Evolutionary conservation across 2,888 invertebrate genomes (phyloP).

Genomic region (Hylaea fasciaria): DNA sequence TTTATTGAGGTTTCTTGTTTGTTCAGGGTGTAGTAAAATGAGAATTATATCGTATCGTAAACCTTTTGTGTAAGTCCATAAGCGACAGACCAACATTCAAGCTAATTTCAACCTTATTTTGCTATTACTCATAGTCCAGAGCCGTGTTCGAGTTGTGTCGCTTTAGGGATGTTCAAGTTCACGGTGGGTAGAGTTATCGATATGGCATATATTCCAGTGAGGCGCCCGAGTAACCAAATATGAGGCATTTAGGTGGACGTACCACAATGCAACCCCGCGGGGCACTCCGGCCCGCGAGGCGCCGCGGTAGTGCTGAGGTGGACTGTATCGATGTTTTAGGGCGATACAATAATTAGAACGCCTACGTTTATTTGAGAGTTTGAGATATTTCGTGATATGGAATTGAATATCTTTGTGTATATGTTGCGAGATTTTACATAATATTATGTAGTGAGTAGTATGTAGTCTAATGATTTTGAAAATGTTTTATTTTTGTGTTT

Average conservation of each 20-base stretch:
- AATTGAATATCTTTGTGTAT: too few relatives aligned
- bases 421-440: too few relatives aligned
- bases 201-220: conserved; percentile 73
- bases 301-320: conserved; percentile 63
- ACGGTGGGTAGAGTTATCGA: conserved; percentile 62
- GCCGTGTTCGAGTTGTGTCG: conserved; percentile 27
- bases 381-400: too few relatives aligned
- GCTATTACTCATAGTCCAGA: conserved; percentile 32
- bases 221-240: conserved; percentile 81
- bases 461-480: too few relatives aligned
- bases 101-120: conserved; percentile 44
- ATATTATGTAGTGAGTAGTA: too few relatives aligned
- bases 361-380: too few relatives aligned
- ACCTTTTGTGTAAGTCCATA: conserved; percentile 37
- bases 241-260: conserved; percentile 79
- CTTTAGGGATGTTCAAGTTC: conserved; percentile 55
- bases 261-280: conserved; percentile 80
- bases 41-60: conserved; percentile 71
- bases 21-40: conserved; percentile 78
- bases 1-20: conserved; percentile 74
- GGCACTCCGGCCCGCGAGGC: conserved; percentile 71
- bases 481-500: too few relatives aligned
- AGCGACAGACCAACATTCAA: conserved; percentile 30
- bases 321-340: conserved; percentile 33
- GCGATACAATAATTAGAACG: too few relatives aligned